phyloP scores from a whole-genome alignment of 2,113 vertebrate species.

The Pseudorasbora parva region DNA sequence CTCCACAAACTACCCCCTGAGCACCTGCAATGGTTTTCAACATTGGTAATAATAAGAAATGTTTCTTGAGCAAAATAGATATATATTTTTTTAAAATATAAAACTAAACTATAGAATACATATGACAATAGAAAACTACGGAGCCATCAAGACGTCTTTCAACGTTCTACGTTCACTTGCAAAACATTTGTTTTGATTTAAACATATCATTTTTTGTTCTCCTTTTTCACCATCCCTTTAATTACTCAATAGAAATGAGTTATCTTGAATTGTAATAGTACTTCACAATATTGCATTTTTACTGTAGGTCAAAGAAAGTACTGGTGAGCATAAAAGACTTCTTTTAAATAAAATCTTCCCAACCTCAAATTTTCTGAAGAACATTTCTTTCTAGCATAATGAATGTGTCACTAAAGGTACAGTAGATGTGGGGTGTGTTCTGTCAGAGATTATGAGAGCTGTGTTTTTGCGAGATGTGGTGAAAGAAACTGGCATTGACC shows the following conservation, averaged over 20 bases:
- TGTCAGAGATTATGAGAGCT: neutral
- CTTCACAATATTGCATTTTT: neutral
- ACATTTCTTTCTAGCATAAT: neutral
- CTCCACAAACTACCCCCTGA: no score
- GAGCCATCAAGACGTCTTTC: no score
- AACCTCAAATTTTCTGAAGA: neutral
- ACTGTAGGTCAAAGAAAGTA: neutral
- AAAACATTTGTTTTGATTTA: no score
- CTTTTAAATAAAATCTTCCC: neutral
- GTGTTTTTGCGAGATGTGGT: conserved; percentile 36
- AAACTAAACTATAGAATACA: no score
- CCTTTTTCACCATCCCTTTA: no score
- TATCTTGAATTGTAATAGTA: neutral
- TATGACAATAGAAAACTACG: no score
- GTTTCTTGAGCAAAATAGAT: no score
- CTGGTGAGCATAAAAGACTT: neutral
- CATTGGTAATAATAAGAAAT: no score
- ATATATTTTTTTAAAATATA: no score
- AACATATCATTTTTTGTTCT: no score
- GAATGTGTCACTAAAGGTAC: neutral
- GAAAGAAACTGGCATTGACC: conserved; percentile 28
- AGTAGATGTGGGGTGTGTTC: conserved; percentile 11
- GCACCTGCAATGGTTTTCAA: no score
- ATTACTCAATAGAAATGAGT: neutral
- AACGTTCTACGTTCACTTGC: no score